These are phyloP conservation scores for Spheniscus mendiculus DNA, from an alignment of 2,113 vertebrate genomes.

Conservation along the genomic window DNA sequence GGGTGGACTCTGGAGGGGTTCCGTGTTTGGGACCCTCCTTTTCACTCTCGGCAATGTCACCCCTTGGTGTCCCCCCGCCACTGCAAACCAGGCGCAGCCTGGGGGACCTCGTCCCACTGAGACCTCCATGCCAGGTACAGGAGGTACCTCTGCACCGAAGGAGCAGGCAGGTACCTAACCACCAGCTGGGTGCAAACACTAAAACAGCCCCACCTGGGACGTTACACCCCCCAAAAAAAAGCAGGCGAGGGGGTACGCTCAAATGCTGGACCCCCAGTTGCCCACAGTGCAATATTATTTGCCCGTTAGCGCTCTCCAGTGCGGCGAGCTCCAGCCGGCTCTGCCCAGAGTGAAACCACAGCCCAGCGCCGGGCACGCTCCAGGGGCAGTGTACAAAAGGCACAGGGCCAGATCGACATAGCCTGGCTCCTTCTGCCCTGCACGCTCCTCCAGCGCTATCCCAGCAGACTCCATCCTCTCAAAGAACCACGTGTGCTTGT, in stretches of 20 bases:
- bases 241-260: fast-evolving
- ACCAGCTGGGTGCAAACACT: neutral
- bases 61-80: neutral
- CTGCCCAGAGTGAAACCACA: neutral
- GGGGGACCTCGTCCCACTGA: fast-evolving
- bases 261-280: neutral
- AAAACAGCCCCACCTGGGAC: neutral
- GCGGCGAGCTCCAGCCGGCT: neutral
- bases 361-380: neutral
- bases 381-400: neutral
- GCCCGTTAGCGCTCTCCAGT: no score
- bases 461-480: neutral
- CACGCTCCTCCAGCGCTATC: fast-evolving
- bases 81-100: fast-evolving
- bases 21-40: neutral
- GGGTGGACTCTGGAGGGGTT: neutral
- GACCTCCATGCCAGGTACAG: neutral
- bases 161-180: no score
- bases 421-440: neutral
- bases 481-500: neutral
- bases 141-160: neutral
- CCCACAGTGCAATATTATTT: neutral
- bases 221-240: neutral
- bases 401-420: neutral
- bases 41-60: neutral